Percentiles rank a stretch among this genome's conserved stretches.
These are phyloP conservation scores for Petrolisthes manimaculis DNA, from an alignment of 2,888 invertebrate species.

Conservation along the genomic window DNA sequence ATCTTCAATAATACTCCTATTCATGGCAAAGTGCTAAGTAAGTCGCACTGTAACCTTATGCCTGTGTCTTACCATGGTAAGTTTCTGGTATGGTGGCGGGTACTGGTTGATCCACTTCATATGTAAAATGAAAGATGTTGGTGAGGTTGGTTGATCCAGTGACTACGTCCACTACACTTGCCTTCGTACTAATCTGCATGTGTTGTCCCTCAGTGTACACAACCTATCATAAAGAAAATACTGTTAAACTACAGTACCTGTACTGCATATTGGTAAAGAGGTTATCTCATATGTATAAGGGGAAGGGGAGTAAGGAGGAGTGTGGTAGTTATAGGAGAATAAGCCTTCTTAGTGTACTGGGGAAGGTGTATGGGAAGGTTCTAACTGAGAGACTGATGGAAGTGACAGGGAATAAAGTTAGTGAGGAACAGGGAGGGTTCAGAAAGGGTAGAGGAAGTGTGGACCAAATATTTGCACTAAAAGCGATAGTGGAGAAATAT, in stretches of 20 bases:
- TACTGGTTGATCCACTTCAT: constrained; percentile 72
- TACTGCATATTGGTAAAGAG: too few species aligned
- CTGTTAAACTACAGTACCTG: not conserved
- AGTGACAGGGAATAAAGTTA: too few species aligned
- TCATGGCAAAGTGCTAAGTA: constrained; percentile 1
- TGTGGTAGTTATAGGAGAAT: too few species aligned
- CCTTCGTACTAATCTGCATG: constrained; percentile 79
- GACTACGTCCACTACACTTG: constrained; percentile 76
- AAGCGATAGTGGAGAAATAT: too few species aligned
- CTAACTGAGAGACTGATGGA: too few species aligned
- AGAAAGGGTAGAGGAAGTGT: too few species aligned
- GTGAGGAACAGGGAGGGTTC: too few species aligned
- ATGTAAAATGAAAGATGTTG: constrained; percentile 83
- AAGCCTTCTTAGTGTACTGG: too few species aligned
- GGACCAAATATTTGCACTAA: too few species aligned
- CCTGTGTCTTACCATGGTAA: constrained; percentile 75
- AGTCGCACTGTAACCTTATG: constrained; percentile 30
- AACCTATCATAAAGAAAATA: constrained; percentile 69
- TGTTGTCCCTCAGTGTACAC: constrained; percentile 72
- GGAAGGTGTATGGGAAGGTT: too few species aligned
- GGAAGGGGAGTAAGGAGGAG: too few species aligned
- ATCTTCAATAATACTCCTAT: not conserved
- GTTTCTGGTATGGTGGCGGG: constrained; percentile 76
- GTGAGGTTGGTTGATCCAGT: constrained; percentile 76
- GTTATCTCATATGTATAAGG: too few species aligned